Evolutionary conservation across 2,797 vertebrate genomes (phyloP).

Genomic region (Tolypeutes matacus): DNA sequence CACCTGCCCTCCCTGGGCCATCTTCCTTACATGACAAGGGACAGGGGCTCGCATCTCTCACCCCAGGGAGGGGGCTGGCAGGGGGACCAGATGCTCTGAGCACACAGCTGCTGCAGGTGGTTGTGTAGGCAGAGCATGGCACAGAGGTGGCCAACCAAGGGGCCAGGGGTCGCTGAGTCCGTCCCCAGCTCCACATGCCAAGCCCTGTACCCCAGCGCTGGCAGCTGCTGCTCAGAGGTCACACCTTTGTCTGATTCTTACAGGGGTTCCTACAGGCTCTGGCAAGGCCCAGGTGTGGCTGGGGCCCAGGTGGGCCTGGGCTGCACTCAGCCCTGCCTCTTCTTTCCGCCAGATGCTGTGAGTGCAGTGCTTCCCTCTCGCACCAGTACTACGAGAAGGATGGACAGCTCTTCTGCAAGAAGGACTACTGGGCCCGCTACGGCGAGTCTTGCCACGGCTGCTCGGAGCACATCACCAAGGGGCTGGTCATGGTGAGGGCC

Average conservation of each 20-base stretch:
- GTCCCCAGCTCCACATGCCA: neutral
- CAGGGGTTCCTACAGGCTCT: neutral
- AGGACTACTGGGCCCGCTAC: conserved; percentile 96
- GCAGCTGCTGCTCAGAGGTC: neutral
- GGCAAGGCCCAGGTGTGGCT: neutral
- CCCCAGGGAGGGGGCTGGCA: neutral
- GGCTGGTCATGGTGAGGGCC: conserved; percentile 96
- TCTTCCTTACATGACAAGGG: neutral
- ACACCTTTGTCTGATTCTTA: neutral
- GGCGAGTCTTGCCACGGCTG: conserved; percentile 98
- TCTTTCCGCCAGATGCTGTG: conserved; percentile 91
- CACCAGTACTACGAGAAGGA: conserved; percentile 99
- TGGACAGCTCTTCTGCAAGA: conserved; percentile 97
- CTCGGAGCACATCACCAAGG: conserved; percentile 96
- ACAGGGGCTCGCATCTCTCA: neutral
- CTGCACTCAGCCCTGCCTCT: neutral
- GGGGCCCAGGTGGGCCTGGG: neutral
- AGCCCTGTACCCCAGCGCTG: neutral
- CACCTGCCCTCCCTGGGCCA: neutral
- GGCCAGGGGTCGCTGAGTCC: neutral
- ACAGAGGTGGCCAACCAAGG: accelerated
- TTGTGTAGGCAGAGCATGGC: neutral
- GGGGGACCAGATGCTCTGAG: neutral
- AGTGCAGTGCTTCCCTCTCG: conserved; percentile 94
- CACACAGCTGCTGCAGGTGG: neutral